phyloP scores from a whole-genome alignment of 2,888 invertebrate genomes.

The Alloscopus bannaensis region DNA sequence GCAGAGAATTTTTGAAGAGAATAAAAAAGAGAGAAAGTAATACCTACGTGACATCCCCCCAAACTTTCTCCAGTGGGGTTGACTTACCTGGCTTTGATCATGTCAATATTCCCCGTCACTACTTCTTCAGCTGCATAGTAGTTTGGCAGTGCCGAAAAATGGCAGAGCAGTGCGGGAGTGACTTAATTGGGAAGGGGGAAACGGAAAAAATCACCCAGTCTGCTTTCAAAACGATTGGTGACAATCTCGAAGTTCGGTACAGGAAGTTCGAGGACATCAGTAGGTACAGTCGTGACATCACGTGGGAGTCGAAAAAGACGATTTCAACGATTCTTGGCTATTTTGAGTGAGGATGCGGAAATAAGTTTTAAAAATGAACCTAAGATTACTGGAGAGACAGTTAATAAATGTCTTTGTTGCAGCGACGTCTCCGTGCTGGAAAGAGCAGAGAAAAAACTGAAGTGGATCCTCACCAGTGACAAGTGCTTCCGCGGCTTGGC shows the following conservation, averaged over 20 bases:
- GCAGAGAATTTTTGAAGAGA: too few species aligned
- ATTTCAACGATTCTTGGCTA: constrained; percentile 25
- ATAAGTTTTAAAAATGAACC: not conserved
- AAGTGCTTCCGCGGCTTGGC: constrained; percentile 37
- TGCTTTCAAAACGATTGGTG: constrained; percentile 10
- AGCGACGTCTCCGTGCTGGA: constrained; percentile 17
- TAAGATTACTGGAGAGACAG: not conserved
- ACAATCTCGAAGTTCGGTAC: constrained; percentile 23
- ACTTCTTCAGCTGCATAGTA: too few species aligned
- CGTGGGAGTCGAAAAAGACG: constrained; percentile 41
- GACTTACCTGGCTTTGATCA: too few species aligned
- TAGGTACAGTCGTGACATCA: constrained; percentile 33
- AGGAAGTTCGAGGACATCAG: constrained; percentile 18
- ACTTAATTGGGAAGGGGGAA: too few species aligned
- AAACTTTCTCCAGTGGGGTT: too few species aligned
- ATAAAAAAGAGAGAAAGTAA: too few species aligned
- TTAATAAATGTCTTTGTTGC: not conserved
- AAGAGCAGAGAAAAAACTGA: constrained; percentile 15
- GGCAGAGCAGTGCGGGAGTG: too few species aligned
- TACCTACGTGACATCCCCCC: too few species aligned
- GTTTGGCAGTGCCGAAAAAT: too few species aligned
- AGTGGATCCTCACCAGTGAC: constrained; percentile 10
- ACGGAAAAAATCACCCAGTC: too few species aligned
- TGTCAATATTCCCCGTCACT: too few species aligned
- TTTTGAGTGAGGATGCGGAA: constrained; percentile 24